Conservation (phyloP, 2,797 vertebrate genomes). For the Girardinus metallicus region DNA sequence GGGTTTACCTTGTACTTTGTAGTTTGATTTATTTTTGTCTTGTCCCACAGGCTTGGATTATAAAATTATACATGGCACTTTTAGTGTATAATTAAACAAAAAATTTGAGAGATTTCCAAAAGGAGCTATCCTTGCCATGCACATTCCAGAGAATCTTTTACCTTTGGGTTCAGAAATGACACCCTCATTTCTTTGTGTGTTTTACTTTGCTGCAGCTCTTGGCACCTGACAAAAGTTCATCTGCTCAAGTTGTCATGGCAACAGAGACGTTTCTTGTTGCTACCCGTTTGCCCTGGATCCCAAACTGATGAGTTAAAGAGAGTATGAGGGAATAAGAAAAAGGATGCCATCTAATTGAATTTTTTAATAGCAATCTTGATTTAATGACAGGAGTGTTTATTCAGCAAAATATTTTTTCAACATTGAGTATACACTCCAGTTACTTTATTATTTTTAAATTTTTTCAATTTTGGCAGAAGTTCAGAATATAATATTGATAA, state of each 20-base stretch:
- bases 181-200: constrained; percentile 10
- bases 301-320: constrained; percentile 27
- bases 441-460: background rate
- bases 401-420: constrained; percentile 12
- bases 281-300: constrained; percentile 51
- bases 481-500: background rate
- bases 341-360: constrained; percentile 36
- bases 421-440: constrained; percentile 4
- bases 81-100: background rate
- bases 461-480: background rate
- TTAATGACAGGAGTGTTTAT: constrained; percentile 44
- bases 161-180: background rate
- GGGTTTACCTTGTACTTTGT: background rate
- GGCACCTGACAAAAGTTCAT: constrained; percentile 78
- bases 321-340: background rate
- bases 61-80: background rate
- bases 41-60: background rate
- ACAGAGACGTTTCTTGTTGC: constrained; percentile 64
- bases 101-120: background rate
- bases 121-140: background rate
- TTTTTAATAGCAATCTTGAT: constrained; percentile 41
- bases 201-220: constrained; percentile 64
- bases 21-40: background rate
- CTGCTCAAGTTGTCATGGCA: constrained; percentile 73
- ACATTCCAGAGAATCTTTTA: background rate